Conservation (phyloP, 2,888 invertebrate species). For the Eupithecia tripunctaria region DNA sequence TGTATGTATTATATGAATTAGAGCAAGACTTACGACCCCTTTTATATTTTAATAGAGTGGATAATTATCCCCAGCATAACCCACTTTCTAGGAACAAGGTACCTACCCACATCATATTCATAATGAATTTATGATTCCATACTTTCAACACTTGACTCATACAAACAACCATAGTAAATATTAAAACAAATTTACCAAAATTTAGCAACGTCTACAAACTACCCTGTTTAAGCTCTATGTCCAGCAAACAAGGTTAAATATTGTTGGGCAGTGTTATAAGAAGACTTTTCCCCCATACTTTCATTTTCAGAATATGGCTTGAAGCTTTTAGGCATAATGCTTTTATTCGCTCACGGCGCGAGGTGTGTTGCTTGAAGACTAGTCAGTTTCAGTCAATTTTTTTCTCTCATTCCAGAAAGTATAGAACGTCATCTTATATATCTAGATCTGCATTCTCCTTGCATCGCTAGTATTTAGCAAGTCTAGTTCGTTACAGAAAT, state of each 20-base stretch:
- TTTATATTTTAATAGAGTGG: too few species aligned
- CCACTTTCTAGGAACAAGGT: not conserved
- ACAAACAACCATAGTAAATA: slow-evolving; percentile 32
- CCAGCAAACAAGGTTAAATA: not conserved
- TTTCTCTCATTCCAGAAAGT: too few species aligned
- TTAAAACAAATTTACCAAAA: slow-evolving; percentile 33
- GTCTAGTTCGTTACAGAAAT: too few species aligned
- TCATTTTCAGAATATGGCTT: slow-evolving; percentile 29
- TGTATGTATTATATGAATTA: too few species aligned
- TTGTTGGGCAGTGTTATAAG: not conserved
- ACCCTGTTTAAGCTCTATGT: slow-evolving; percentile 14
- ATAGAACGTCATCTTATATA: too few species aligned
- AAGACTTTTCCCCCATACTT: slow-evolving; percentile 9
- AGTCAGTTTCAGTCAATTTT: too few species aligned
- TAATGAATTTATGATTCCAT: slow-evolving; percentile 7
- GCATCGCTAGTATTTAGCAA: too few species aligned
- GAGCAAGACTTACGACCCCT: too few species aligned
- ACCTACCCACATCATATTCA: slow-evolving; percentile 1
- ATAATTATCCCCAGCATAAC: not conserved
- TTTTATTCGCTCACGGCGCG: too few species aligned
- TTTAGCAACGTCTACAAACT: slow-evolving; percentile 17
- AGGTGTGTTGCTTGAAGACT: too few species aligned
- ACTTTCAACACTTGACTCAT: slow-evolving; percentile 23
- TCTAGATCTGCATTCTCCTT: too few species aligned
- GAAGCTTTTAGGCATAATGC: too few species aligned